Percentiles rank a stretch among this genome's conserved stretches.
Evolutionary conservation across 2,797 vertebrate genomes (phyloP).

Genomic region (Brotula barbata): DNA sequence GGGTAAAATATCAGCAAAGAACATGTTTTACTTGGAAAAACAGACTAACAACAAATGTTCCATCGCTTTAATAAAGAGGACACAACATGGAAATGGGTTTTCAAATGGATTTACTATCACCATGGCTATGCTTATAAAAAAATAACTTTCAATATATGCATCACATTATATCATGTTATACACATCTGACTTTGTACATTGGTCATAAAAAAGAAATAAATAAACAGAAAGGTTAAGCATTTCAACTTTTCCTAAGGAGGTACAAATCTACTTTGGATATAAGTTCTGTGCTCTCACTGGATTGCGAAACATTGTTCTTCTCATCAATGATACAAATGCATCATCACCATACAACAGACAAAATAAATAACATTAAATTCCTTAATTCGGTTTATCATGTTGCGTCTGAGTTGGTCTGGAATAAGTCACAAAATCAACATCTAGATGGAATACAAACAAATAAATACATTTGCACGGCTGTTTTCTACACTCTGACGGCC

Average conservation of each 20-base stretch:
- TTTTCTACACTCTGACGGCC: conserved; percentile 8
- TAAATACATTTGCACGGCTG: conserved; percentile 13
- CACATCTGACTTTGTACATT: background rate
- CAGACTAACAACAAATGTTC: background rate
- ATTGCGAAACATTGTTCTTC: too few species aligned
- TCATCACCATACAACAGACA: conserved; percentile 19
- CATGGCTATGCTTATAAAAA: conserved; percentile 13
- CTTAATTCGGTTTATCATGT: conserved; percentile 7
- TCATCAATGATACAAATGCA: conserved; percentile 10
- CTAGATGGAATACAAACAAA: conserved; percentile 24
- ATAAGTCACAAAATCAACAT: conserved; percentile 34
- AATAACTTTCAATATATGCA: background rate
- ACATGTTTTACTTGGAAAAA: conserved; percentile 4
- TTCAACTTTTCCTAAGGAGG: background rate
- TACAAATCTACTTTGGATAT: conserved; percentile 19
- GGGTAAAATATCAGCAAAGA: background rate
- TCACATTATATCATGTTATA: conserved; percentile 9
- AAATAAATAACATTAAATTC: conserved; percentile 51
- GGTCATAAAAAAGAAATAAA: conserved; percentile 17
- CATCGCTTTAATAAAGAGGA: conserved; percentile 19
- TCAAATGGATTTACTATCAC: conserved; percentile 2
- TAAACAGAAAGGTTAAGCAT: conserved; percentile 20
- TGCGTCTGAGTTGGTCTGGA: conserved; percentile 18
- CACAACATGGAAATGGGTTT: conserved; percentile 7
- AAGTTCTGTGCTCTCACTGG: conserved; percentile 8